Base-by-base conservation (phyloP, 2,888 invertebrate species). In the Teleiodes luculella region DNA sequence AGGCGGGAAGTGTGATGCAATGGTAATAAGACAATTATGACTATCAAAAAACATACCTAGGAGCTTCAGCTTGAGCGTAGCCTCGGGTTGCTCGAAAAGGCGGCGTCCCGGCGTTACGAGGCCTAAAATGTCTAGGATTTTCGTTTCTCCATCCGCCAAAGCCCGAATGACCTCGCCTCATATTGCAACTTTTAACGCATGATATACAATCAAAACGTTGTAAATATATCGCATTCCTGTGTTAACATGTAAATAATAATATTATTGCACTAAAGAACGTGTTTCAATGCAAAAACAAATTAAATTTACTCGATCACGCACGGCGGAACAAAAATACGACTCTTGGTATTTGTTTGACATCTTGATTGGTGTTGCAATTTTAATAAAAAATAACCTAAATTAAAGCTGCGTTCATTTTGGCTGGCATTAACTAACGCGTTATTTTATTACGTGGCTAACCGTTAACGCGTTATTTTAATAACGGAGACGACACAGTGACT, bases 131-230 rank as follows among this genome's bases (percentile, higher is more conserved):
- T 66, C 86, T 80, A 33, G 74, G 78, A 74, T 80, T 80, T 65
- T 87, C 88, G 72, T 68, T 79, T 70, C 86, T 78, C 89, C 89
- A 88, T 69, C 83, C 83, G 61, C 84, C 79, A 63, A 76, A 73
- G 65, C 79, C 76, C 64, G 78, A 66, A 69, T 86, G 88, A 86
- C 88, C 87, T 85, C 89, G 86, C 66, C 88, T 80, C 89, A 89
- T 89, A 66, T 67, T 83, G 71, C 58, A 61, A 72, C 61, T 61
- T 64, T 74, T 76, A 78, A 57, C 70, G 66, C 84, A 85, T 82
- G 70, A 63, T 77, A 64, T 33, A 36, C 53, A 58, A 62, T 55
- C 57, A 65, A 59, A 58, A 56, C 20, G 55, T 56, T 45, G 45
- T 31, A 20, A 50, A 50, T 37, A 51, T 0, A 13, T 2, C 6